phyloP scores from a whole-genome alignment of 2,797 vertebrate species.

The Naso thynnoides region DNA sequence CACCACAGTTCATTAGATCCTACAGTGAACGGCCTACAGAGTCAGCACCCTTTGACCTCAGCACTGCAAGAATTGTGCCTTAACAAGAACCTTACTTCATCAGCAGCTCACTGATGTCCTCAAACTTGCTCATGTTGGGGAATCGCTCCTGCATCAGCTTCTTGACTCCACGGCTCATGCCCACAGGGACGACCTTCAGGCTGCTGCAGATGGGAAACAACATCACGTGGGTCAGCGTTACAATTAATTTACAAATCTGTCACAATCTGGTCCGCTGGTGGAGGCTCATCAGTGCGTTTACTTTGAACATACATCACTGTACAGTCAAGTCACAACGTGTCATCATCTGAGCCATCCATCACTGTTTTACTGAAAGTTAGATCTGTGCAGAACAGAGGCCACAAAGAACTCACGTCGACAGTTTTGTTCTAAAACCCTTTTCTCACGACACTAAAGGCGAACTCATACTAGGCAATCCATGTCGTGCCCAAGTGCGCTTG shows the following conservation, averaged over 20 bases:
- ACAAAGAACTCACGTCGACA: too few species aligned
- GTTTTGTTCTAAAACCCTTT: too few species aligned
- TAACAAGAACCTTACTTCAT: constrained; percentile 84
- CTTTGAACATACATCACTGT: constrained; percentile 86
- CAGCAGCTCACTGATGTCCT: constrained; percentile 95
- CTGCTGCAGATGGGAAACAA: constrained; percentile 82
- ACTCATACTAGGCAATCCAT: too few species aligned
- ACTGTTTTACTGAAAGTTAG: not conserved
- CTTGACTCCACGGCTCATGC: constrained; percentile 93
- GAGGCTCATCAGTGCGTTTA: constrained; percentile 88
- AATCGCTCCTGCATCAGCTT: constrained; percentile 95
- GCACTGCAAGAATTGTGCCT: not conserved
- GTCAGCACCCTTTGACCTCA: not conserved
- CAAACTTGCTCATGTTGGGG: constrained; percentile 93
- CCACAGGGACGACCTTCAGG: constrained; percentile 94
- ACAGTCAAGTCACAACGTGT: constrained; percentile 78
- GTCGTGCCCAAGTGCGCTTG: too few species aligned
- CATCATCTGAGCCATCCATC: constrained; percentile 78
- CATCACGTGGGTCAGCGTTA: not conserved
- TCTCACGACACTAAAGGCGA: too few species aligned
- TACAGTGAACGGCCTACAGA: not conserved
- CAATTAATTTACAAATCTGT: not conserved
- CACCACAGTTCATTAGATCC: not conserved
- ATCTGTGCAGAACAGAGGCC: not conserved
- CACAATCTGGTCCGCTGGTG: rapidly evolving